These are phyloP conservation scores for Gadopsis bispinosus DNA, from an alignment of 2,797 vertebrate genomes.

Conservation along the genomic window DNA sequence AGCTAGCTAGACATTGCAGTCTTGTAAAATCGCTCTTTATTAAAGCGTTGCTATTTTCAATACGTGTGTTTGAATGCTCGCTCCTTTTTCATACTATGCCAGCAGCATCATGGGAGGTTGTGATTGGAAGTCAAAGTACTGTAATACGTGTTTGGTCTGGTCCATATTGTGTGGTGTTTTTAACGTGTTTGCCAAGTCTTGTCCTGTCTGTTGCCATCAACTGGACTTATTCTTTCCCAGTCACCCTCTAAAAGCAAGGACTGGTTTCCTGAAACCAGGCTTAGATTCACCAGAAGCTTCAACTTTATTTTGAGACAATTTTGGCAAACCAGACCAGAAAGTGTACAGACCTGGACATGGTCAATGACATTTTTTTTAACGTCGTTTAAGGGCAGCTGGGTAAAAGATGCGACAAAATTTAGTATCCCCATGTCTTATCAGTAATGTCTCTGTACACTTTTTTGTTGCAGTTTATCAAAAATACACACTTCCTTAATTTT, in stretches of 20 bases:
- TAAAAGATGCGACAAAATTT: background rate
- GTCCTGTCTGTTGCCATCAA: conserved; percentile 75
- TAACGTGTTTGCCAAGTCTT: conserved; percentile 77
- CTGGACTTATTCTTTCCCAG: conserved; percentile 58
- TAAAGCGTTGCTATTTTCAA: conserved; percentile 86
- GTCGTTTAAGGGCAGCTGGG: conserved; percentile 10
- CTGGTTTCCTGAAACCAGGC: conserved; percentile 68
- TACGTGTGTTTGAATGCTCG: conserved; percentile 81
- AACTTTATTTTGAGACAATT: conserved; percentile 32
- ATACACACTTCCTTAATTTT: background rate
- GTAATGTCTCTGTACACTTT: conserved; percentile 7
- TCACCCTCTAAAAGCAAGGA: conserved; percentile 53
- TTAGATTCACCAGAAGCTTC: conserved; percentile 35
- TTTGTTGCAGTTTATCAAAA: conserved; percentile 20
- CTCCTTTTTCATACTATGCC: conserved; percentile 80
- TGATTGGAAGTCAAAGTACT: conserved; percentile 80
- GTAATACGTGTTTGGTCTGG: conserved; percentile 81
- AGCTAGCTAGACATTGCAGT: conserved; percentile 84
- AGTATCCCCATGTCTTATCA: background rate
- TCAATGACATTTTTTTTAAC: background rate
- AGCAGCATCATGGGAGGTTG: conserved; percentile 77
- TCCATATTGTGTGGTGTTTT: conserved; percentile 78
- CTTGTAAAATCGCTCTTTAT: conserved; percentile 85
- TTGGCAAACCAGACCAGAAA: conserved; percentile 24
- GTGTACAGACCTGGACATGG: conserved; percentile 14